Base-by-base conservation (phyloP, 92 coral and sea anemone genomes). In the Siderastrea siderea region DNA sequence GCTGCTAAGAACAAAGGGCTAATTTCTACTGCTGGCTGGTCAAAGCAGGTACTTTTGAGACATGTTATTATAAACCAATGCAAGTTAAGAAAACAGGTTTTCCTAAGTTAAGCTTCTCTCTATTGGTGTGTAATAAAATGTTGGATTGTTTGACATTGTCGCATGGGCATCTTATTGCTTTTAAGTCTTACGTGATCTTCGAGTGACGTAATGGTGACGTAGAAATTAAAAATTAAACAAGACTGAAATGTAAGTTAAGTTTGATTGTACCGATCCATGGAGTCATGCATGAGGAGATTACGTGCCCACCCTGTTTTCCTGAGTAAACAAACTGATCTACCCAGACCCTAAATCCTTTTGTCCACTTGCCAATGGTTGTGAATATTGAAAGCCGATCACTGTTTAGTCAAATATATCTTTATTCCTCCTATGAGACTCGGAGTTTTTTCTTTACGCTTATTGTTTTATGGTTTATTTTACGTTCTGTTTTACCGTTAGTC, bases 191-290 rank as follows among this genome's bases (percentile, higher is more conserved):
- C 51, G 76, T 81, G 85, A 81, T 81, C 85, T 81, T 62, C 85
- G 51, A 62, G 48, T 81, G 85, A 53, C 51, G 69, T 80, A 62
- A 61, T 79, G 81, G 86, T 79, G 80, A 87, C 85, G 85, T 87
- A 87, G 86, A 79, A 81, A 66, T 86, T 55, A 57, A 50, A 78
- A 78, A 86, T 80, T 65, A 87, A 87, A 80, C 86, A 43, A 79
- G 81, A 87, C 91, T 87, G 74, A 87, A 81, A 86, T 80, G 68
- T 71, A 81, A 81, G 83, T 83, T 82, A 75, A 82, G 77, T 82
- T 78, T 79, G 85, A 82, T 79, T 87, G 81, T 74, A 82, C 79
- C 85, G 85, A 64, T 64, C 69, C 69, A 64, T 64, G 69, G 65
- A 60, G 12, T 60, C 65, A 60, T 10, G 65, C n/a, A n/a, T n/a